These are phyloP conservation scores for Chelon labrosus DNA, from an alignment of 2,797 vertebrate species.

Conservation along the genomic window DNA sequence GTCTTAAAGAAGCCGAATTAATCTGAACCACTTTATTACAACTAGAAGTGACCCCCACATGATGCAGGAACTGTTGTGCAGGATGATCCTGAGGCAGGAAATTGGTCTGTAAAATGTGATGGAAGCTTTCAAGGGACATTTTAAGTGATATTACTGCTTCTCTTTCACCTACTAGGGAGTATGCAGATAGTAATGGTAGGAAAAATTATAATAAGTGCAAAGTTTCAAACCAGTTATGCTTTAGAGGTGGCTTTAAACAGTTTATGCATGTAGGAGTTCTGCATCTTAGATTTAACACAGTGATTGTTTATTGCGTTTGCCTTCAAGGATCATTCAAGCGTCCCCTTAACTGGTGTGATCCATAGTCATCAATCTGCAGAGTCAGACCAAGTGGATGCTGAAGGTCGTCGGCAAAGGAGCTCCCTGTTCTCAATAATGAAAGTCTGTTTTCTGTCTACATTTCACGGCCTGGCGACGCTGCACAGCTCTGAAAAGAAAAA, in stretches of 20 bases:
- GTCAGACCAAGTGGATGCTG: background rate
- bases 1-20: background rate
- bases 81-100: background rate
- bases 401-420: background rate
- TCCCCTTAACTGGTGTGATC: background rate
- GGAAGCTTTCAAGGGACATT: background rate
- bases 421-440: background rate
- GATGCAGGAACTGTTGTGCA: background rate
- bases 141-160: background rate
- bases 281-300: too few relatives aligned
- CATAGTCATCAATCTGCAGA: background rate
- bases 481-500: background rate
- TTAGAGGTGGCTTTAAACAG: too few relatives aligned
- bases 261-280: too few relatives aligned
- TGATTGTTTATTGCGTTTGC: background rate
- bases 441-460: background rate
- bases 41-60: background rate
- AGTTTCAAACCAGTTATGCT: too few relatives aligned
- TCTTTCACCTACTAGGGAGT: too few relatives aligned
- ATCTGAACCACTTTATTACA: background rate
- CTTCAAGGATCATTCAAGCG: constrained; percentile 1
- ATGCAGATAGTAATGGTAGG: too few relatives aligned
- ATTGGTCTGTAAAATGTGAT: background rate
- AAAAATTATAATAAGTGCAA: too few relatives aligned
- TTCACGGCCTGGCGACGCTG: background rate